phyloP scores from a whole-genome alignment of 2,888 invertebrate genomes.

The Habroteleia sp. region DNA sequence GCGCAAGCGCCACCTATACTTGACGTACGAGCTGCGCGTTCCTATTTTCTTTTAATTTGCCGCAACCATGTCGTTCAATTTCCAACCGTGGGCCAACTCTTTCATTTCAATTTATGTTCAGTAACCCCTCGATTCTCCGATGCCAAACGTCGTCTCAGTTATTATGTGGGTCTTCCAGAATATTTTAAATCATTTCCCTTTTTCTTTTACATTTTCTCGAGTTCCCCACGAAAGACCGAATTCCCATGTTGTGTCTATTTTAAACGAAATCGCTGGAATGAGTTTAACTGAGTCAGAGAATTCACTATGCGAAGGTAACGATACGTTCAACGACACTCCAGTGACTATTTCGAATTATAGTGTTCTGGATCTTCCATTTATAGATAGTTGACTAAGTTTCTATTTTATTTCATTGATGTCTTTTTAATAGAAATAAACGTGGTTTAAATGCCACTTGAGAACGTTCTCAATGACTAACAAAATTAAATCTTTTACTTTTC shows the following conservation, averaged over 20 bases:
- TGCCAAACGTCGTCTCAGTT: conserved; percentile 17
- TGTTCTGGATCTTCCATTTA: too few relatives aligned
- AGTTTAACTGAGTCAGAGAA: conserved; percentile 15
- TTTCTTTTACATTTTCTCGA: not conserved
- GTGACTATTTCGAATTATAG: conserved; percentile 9
- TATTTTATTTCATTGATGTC: too few relatives aligned
- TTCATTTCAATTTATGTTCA: not conserved
- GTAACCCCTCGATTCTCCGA: conserved; percentile 1
- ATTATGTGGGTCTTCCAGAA: conserved; percentile 22
- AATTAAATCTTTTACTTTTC: too few relatives aligned
- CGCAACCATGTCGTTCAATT: conserved; percentile 26
- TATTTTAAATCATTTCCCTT: conserved; percentile 21
- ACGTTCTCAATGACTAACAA: too few relatives aligned
- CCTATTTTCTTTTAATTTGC: conserved; percentile 39
- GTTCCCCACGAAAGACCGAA: conserved; percentile 33
- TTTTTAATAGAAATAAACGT: too few relatives aligned
- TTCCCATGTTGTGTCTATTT: conserved; percentile 47
- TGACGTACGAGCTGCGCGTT: conserved; percentile 28
- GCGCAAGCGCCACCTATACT: conserved; percentile 44
- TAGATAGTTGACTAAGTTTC: too few relatives aligned
- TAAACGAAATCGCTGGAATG: conserved; percentile 20
- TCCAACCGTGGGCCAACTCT: not conserved
- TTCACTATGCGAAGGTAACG: conserved; percentile 21
- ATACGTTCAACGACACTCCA: conserved; percentile 11
- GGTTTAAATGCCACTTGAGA: too few relatives aligned